Evolutionary conservation across 1,140 invertebrate genomes (phyloP), one percentile per base, ranked within the genome.

Genomic region (Drosophila ironensis): DNA sequence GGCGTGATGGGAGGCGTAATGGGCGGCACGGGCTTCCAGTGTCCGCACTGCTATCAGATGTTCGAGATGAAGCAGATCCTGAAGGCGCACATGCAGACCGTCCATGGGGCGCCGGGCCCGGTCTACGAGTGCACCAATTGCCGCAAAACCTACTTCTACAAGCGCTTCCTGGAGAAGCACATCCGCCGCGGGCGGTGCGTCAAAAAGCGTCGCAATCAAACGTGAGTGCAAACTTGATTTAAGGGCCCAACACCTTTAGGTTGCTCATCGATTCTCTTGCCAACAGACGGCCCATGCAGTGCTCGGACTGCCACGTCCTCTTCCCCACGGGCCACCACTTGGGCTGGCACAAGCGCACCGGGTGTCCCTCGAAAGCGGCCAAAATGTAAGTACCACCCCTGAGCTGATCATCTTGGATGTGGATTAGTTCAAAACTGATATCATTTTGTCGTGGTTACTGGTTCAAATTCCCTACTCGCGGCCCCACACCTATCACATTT

Each of bases 271-370:
- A 0, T 33, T 4, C 11, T 5, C 2, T 37, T 11, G 1, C 1
- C 2, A 22, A 22, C 8, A 89, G 88, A 2, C 88, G 88, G 2
- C 88, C 88, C n/a, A 89, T 89, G 88, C 81, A 88, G 59, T 89
- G 88, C 54, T 81, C 88, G 17, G 88, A 89, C 46, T 89, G 88
- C 47, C 86, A 89, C 66, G 88, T 89, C 11, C 71, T 89, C 14
- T 89, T 89, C n/a, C 88, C 88, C 20, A 89, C 88, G 19, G 88
- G 88, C 24, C 88, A 89, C 48, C 88, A 89, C 64, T 41, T 89
- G 38, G 88, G 88, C 22, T 89, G 88, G 88, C 88, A 89, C 46
- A 89, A 89, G 46, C 84, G 88, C 45, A 89, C 88, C n/a, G 88
- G 88, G 1, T 89, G 88, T 27, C 88, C 88, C 2, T 89, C 88